Evolutionary conservation across 64 coral and sea anemone genomes (phyloP), one percentile per base, ranked within the genome.

Genomic region (Montipora cactus): DNA sequence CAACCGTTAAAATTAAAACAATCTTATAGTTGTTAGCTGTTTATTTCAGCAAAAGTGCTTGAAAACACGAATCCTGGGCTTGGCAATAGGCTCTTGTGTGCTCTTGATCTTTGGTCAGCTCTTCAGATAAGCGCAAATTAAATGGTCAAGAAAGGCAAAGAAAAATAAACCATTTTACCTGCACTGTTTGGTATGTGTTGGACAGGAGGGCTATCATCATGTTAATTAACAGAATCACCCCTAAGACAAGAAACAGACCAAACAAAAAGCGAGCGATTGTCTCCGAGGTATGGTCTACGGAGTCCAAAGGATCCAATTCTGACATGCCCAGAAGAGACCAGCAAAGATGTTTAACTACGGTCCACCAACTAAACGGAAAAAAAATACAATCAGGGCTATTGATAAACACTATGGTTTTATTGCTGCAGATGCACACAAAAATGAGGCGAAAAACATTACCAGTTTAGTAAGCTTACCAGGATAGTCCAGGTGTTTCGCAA

Each of bases 151-250:
- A 1, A 37, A 37, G 28, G 28, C 28, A 37, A 37, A 37, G 28
- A 37, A 37, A 37, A 37, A 37, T 2, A 46, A 45, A 66, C 3
- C 71, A 5, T 12, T 12, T 72, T 88, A 88, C 85, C 46, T 88
- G 25, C 0, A 88, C 85, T 75, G 23, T n/a, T 45, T 72, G 45
- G 21, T 88, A 88, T 53, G 85, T 88, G 69, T 88, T 88, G 18
- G 67, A 75, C n/a, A 88, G 66, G 9, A 88, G 69, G 11, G 85
- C 85, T 75, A 88, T 88, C 85, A 88, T 88, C 85, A 88, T 88
- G 69, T 88, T 88, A 5, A 88, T 53, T 28, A 88, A 47, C 7
- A 88, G 67, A 14, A 88, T 58, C 10, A 75, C 85, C 11, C 67
- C 85, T 48, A 88, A 52, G n/a, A 88, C 66, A 14, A 88, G 67